Base-by-base conservation (phyloP, 2,888 invertebrate species). In the Machimus rusticus region DNA sequence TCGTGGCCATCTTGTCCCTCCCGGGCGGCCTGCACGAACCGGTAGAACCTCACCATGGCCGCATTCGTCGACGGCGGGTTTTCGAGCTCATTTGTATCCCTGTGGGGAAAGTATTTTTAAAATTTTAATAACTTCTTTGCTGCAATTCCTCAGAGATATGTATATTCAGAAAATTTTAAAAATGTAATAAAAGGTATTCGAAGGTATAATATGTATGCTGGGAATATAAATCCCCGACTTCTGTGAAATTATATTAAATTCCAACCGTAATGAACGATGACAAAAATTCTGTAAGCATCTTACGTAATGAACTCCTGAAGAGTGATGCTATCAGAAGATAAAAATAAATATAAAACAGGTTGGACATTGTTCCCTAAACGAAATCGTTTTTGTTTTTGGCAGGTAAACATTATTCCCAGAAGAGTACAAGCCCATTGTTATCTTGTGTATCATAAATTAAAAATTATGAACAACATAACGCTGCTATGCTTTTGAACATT, bases 1-100 rank as follows among this genome's bases (percentile, higher is more conserved):
- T 97, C 96, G 89, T 95, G 95, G 90, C 95, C 95, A 89, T 97
- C 96, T 91, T 97, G 97, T 0, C 97, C 97, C 90, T 96, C 95
- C 90, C 97, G 94, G 0, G 97, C 97, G 0, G 97, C 96, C 91
- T 95, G 96, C 5, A 97, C 95, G 90, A 97, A 96, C 90, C 95
- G 94, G 93, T 96, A 96, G 92, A 97, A 97, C 87, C 95, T 94
- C 37, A 96, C 92, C 28, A 96, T 96, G 88, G 95, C 95, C 89
- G 94, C 94, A 92, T 96, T 97, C 88, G 95, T 95, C 87, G 93
- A 91, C 2, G 94, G 94, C 16, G 95, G 95, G 89, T 95, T 95
- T 74, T 96, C 94, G 37, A 97, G 93, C 90, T 97, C 97, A 88
- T 93, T 94, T 0, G 96, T 95, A 90, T 97, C 97, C 90, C 97